Base-by-base conservation (phyloP, 2,797 vertebrate genomes). In the Cryptoprocta ferox region DNA sequence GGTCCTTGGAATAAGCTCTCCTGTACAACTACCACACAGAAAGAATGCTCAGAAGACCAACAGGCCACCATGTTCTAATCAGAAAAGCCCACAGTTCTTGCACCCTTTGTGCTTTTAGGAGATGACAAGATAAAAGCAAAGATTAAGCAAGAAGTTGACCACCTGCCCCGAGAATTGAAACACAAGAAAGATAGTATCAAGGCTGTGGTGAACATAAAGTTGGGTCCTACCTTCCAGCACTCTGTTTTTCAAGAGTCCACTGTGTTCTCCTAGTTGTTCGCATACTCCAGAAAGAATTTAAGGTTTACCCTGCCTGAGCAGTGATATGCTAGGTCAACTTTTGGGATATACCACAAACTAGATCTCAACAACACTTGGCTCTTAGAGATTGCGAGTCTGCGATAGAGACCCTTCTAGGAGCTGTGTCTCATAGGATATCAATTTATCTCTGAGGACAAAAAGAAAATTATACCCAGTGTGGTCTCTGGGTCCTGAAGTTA, bases 401-500 rank as follows among this genome's bases (percentile, higher is more conserved):
- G 7, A 30, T 3, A 76, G 37, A 75, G 45, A 70, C 35, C 48
- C 48, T 82, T 56, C 18, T 68, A 79, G 48, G 37, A 92, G 24
- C 37, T 19, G 9, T 39, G 5, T 88, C 61, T 71, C 24, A 13
- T 78, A 50, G 32, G 10, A 85, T 63, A 11, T 90, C 13, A 2
- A 14, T 94, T 75, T 92, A 45, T 79, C 59, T 65, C 59, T 68
- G 11, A 88, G 5, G 15, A 91, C 59, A 89, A 88, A 84, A 84
- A 71, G 42, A 92, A 92, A 97, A 94, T 70, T 66, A 16, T 10
- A 68, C 71, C 21, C 86, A 42, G 32, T 70, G 37, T 82, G 42
- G 70, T 91, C 8, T 89, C 89, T 48, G 30, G 8, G 18, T 83
- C 86, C 87, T 76, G 50, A 56, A 91, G 48, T 42, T 78, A 45